These are phyloP conservation scores for Leucopternis melanops DNA, from an alignment of 2,113 vertebrate species.

Conservation along the genomic window DNA sequence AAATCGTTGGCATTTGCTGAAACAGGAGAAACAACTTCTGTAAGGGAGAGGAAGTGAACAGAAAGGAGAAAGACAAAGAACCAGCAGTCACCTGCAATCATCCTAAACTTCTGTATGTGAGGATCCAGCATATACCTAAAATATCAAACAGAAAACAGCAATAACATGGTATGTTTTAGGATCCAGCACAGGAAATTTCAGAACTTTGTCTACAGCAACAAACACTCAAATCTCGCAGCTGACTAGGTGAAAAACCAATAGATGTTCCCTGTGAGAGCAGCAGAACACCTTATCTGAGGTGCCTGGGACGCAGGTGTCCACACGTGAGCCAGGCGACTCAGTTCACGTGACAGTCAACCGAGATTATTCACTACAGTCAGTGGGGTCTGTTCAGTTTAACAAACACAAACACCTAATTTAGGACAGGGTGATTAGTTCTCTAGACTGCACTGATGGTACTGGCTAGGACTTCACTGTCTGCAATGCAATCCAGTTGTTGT, in stretches of 20 bases:
- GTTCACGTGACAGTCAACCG: neutral
- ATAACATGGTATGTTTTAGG: rapidly evolving
- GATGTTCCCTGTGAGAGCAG: neutral
- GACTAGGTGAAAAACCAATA: neutral
- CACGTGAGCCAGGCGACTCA: neutral
- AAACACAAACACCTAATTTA: neutral
- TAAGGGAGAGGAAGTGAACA: neutral
- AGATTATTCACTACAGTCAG: neutral
- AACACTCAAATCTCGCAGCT: neutral
- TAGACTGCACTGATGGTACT: too few species aligned
- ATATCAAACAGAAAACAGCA: neutral
- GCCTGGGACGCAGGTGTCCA: neutral
- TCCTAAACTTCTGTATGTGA: neutral
- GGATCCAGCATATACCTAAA: neutral
- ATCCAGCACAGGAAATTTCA: neutral
- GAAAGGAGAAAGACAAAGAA: neutral
- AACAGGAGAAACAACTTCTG: neutral
- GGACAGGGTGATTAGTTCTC: neutral
- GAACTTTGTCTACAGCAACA: neutral
- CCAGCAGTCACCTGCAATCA: neutral
- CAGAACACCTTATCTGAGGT: neutral
- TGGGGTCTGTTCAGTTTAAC: neutral
- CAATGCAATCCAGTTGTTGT: neutral
- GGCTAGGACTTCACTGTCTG: neutral
- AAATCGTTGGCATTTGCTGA: neutral